Evolutionary conservation across 2,113 vertebrate species (phyloP), one percentile per base, ranked within the genome.

Genomic region (Corythaeola cristata): DNA sequence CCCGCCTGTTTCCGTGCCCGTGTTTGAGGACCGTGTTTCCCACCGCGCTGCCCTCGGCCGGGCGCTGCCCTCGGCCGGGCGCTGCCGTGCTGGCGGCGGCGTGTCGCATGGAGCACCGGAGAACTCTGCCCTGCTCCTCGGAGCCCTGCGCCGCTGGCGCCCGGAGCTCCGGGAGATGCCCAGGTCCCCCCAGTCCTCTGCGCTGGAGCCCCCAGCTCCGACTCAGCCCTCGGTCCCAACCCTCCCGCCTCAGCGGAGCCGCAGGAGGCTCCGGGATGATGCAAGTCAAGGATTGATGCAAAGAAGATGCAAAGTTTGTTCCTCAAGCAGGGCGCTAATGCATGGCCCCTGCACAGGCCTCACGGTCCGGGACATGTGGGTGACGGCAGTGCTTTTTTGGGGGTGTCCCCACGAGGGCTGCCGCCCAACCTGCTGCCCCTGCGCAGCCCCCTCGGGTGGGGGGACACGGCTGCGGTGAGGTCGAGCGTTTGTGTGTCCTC

Each of bases 141-240:
- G 39, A 13, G 26, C 24, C 22, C 27, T 32, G 39, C 4, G 74
- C n/a, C 3, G 0, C 28, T 0, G 12, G 26, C 12, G 56, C 2
- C 47, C 2, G 18, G 67, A 59, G 85, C 80, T 66, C 41, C 8
- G 1, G 5, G 15, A 23, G 21, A 9, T 72, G 37, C 12, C n/a
- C 0, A 0, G 5, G 6, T 4, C 27, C 16, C 27, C n/a, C 8
- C 6, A 2, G 3, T 12, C 7, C 50, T 6, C 6, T 9, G 35
- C 26, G 41, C 67, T 21, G 8, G 58, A 92, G 32, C 32, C 44
- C 64, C 37, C 35, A 11, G 45, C 6, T 14, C 33, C 33, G 68
- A 5, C 10, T 12, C 55, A 71, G 21, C 35, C 6, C 39, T 21
- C 66, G 5, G 13, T 3, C 52, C 8, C 66, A 18, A 3, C 4